A percentile compares a stretch with the other conserved stretches of the same genome.
Evolutionary conservation across 37 sponge, comb jelly and placozoan genomes (phyloP).

Genomic region (Diacarnus erythraeanus): DNA sequence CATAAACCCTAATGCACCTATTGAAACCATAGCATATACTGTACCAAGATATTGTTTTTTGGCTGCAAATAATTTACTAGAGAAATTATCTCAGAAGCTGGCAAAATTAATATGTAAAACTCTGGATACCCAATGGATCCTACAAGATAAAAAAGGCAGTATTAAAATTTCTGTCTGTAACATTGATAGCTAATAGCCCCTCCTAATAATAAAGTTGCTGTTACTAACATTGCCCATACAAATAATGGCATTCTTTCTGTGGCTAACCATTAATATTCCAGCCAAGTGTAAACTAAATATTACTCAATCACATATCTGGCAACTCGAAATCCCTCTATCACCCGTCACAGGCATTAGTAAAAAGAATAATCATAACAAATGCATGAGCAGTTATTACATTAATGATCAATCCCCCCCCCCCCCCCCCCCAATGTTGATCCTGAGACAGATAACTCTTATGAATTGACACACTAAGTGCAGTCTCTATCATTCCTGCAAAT

Average conservation of each 20-base stretch:
- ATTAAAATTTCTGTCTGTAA: conserved; percentile 88
- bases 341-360: conserved; percentile 84
- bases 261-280: conserved; percentile 74
- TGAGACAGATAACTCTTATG: conserved; percentile 70
- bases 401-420: too few species aligned
- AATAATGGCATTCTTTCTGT: conserved; percentile 76
- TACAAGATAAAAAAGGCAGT: conserved; percentile 90
- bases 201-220: conserved; percentile 79
- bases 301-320: conserved; percentile 83
- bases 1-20: conserved; percentile 88
- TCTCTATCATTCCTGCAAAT: conserved; percentile 70
- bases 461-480: conserved; percentile 74
- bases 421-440: conserved; percentile 78
- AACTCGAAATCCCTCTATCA: conserved; percentile 85
- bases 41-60: conserved; percentile 88
- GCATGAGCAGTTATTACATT: conserved; percentile 88
- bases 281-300: conserved; percentile 86
- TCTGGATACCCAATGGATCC: conserved; percentile 92
- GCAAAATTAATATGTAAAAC: conserved; percentile 85
- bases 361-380: conserved; percentile 86
- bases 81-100: conserved; percentile 86
- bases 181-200: conserved; percentile 89
- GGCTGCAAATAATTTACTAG: conserved; percentile 72
- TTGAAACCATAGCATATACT: conserved; percentile 90
- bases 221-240: conserved; percentile 86